Evolutionary conservation across 1,140 invertebrate genomes (phyloP).

Genomic region (Phocides pigmalion): DNA sequence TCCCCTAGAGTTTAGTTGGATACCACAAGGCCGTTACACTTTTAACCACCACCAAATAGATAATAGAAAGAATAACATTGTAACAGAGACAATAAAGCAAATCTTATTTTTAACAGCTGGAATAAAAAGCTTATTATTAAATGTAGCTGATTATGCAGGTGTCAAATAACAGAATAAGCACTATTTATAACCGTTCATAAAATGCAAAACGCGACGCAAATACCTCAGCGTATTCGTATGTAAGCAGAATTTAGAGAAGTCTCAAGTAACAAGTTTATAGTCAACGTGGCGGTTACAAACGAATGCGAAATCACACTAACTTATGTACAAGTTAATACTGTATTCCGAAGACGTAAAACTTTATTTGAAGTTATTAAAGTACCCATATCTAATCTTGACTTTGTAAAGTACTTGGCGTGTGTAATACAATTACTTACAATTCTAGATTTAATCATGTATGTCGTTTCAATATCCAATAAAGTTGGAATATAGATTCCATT

Average conservation of each 20-base stretch:
- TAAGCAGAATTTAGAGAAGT: slow-evolving; percentile 48
- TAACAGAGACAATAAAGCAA: no score
- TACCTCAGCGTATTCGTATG: slow-evolving; percentile 44
- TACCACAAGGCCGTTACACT: no score
- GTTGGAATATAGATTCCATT: slow-evolving; percentile 1
- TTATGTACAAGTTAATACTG: slow-evolving; percentile 22
- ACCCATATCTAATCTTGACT: slow-evolving; percentile 11
- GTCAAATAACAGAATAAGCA: slow-evolving; percentile 5
- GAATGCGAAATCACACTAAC: slow-evolving; percentile 43
- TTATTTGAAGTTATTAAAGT: slow-evolving; percentile 34
- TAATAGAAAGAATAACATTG: no score
- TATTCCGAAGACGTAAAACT: slow-evolving; percentile 22
- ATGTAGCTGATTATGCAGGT: neutral
- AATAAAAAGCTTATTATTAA: neutral
- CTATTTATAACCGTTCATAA: slow-evolving; percentile 30
- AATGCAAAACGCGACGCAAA: slow-evolving; percentile 44
- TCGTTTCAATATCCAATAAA: slow-evolving; percentile 11
- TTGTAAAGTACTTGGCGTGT: slow-evolving; percentile 20
- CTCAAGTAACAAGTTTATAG: slow-evolving; percentile 46
- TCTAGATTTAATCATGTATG: slow-evolving; percentile 11
- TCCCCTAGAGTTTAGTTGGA: no score
- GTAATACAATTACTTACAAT: neutral
- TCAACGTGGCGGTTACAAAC: slow-evolving; percentile 38
- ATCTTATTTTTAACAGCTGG: no score
- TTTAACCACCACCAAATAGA: no score